Conservation (phyloP, 1,140 invertebrate genomes). For the Cotesia typhae region DNA sequence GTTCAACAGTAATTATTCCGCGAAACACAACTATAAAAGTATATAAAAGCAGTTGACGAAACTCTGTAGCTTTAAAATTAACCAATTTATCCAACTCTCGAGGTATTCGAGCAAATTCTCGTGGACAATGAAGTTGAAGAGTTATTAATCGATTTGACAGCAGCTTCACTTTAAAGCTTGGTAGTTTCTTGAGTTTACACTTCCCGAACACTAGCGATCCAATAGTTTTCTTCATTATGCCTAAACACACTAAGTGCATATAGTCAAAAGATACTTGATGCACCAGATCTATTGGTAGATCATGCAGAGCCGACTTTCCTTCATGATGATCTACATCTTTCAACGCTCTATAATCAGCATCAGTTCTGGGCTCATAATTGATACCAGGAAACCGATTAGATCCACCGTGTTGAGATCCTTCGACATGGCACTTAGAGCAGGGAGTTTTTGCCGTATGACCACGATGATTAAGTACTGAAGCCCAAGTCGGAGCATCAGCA, state of each 20-base stretch:
- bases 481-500: constrained; percentile 37
- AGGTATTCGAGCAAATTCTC: too few species aligned
- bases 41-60: too few species aligned
- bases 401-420: constrained; percentile 8
- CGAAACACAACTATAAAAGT: too few species aligned
- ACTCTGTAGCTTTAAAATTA: too few species aligned
- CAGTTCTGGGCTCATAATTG: constrained; percentile 9
- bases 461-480: constrained; percentile 31
- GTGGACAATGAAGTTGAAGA: constrained; percentile 18
- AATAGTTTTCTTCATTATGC: constrained; percentile 35
- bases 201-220: constrained; percentile 28
- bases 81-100: too few species aligned
- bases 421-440: constrained; percentile 41
- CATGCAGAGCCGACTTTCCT: constrained; percentile 11
- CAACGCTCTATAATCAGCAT: constrained; percentile 35
- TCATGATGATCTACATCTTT: constrained; percentile 37
- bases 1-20: too few species aligned
- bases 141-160: constrained; percentile 3
- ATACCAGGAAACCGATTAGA: constrained; percentile 14
- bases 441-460: constrained; percentile 21
- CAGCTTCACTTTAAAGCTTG: neutral
- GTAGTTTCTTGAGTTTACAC: constrained; percentile 18
- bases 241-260: constrained; percentile 38
- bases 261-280: constrained; percentile 39
- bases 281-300: constrained; percentile 28